Percentiles rank a stretch among this genome's conserved stretches.
These are phyloP conservation scores for Gisinianus flammeolus DNA, from an alignment of 2,888 invertebrate genomes.

Conservation along the genomic window DNA sequence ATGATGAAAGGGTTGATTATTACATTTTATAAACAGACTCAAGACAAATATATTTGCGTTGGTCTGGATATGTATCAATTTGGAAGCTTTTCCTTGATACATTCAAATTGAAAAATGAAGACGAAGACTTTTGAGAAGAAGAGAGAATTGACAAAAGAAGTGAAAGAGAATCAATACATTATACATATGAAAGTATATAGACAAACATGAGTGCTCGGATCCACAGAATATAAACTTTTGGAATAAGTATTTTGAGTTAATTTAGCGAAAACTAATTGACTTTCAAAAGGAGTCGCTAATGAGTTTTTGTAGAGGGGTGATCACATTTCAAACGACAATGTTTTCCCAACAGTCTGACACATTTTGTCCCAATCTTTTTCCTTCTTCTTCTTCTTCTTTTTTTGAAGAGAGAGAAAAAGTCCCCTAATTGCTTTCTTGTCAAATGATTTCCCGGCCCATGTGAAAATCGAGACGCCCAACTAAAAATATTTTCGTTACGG, in stretches of 20 bases:
- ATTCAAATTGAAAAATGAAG: no score
- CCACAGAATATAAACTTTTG: not conserved
- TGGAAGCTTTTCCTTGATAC: no score
- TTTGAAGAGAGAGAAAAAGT: slow-evolving; percentile 32
- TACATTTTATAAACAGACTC: no score
- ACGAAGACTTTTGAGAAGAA: no score
- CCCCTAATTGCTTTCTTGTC: slow-evolving; percentile 59
- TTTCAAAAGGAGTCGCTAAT: slow-evolving; percentile 47
- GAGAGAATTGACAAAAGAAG: no score
- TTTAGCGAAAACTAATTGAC: slow-evolving; percentile 58
- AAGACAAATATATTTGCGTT: no score
- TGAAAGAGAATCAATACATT: not conserved
- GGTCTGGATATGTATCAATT: no score
- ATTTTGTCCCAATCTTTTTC: not conserved
- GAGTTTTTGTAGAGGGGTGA: slow-evolving; percentile 40
- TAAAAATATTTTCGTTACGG: slow-evolving; percentile 59
- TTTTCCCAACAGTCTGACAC: slow-evolving; percentile 22
- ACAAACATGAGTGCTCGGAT: not conserved
- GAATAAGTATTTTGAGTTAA: slow-evolving; percentile 43
- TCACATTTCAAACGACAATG: slow-evolving; percentile 39
- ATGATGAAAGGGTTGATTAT: no score
- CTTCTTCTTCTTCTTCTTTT: not conserved
- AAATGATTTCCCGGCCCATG: slow-evolving; percentile 59
- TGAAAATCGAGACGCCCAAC: slow-evolving; percentile 57
- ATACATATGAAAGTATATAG: not conserved